These are phyloP conservation scores for Hemicrepidius hirtus DNA, from an alignment of 2,888 invertebrate genomes.

Conservation along the genomic window DNA sequence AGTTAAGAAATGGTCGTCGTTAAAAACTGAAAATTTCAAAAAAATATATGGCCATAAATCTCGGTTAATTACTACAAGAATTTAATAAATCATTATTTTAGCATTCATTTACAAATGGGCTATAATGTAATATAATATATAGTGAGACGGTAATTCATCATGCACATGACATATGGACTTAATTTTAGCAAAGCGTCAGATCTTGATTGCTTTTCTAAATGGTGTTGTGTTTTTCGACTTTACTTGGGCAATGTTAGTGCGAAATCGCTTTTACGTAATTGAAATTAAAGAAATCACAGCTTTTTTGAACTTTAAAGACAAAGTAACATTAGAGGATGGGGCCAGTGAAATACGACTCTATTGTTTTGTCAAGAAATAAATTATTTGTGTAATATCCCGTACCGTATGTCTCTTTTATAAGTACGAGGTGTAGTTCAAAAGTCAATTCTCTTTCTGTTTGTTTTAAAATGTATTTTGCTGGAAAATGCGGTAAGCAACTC, in stretches of 20 bases:
- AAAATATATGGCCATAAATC: constrained; percentile 47
- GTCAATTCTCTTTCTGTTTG: too few species aligned
- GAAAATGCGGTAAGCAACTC: too few species aligned
- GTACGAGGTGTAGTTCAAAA: too few species aligned
- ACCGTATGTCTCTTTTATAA: too few species aligned
- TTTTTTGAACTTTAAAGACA: too few species aligned
- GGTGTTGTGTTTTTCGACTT: constrained; percentile 30
- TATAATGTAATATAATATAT: constrained; percentile 55
- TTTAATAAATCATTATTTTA: constrained; percentile 56
- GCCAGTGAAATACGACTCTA: too few species aligned
- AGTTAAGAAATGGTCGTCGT: constrained; percentile 44
- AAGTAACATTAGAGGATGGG: too few species aligned
- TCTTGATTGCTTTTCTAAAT: constrained; percentile 43
- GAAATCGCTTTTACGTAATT: not conserved
- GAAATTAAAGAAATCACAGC: not conserved
- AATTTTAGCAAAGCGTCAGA: constrained; percentile 49
- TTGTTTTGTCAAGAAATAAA: too few species aligned
- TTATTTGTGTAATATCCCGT: too few species aligned
- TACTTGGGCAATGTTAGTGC: constrained; percentile 1
- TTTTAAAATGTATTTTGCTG: too few species aligned
- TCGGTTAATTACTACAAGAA: constrained; percentile 47
- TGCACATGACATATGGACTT: constrained; percentile 49
- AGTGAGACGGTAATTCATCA: constrained; percentile 53
- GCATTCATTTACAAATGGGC: constrained; percentile 54
- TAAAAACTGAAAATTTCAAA: constrained; percentile 41